A percentile compares a stretch with the other conserved stretches of the same genome.
phyloP scores from a whole-genome alignment of 2,113 vertebrate genomes.

The Mastomys coucha region DNA sequence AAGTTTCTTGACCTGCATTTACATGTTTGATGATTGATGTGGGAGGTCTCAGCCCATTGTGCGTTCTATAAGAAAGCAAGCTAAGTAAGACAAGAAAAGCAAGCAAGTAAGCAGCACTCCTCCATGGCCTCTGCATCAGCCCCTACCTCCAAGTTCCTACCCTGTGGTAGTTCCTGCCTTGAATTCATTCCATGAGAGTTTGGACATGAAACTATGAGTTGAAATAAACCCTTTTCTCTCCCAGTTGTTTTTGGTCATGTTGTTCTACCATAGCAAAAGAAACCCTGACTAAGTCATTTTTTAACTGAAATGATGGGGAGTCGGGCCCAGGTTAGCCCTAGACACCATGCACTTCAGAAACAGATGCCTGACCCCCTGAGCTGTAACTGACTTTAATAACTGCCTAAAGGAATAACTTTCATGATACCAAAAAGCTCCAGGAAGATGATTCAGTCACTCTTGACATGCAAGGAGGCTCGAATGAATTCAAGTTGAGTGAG shows the following conservation, averaged over 20 bases:
- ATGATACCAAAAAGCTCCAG: neutral
- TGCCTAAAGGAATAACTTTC: neutral
- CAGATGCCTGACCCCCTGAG: neutral
- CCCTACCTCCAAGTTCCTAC: neutral
- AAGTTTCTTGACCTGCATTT: neutral
- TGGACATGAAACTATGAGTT: neutral
- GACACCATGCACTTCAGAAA: neutral
- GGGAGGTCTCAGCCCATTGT: neutral
- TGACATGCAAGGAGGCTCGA: neutral
- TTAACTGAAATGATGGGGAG: neutral
- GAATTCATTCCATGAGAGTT: neutral
- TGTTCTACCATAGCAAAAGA: neutral
- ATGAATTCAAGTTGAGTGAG: neutral
- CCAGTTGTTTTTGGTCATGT: neutral
- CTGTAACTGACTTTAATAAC: neutral
- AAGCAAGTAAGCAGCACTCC: neutral
- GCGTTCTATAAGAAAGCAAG: neutral
- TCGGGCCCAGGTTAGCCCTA: neutral
- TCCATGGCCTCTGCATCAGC: neutral
- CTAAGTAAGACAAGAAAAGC: neutral
- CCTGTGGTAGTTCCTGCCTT: neutral
- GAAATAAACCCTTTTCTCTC: neutral
- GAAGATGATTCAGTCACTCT: neutral
- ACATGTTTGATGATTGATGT: neutral
- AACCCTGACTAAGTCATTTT: neutral